Conservation (phyloP, 2,888 invertebrate species). For the Pachycephus smyrnensis region DNA sequence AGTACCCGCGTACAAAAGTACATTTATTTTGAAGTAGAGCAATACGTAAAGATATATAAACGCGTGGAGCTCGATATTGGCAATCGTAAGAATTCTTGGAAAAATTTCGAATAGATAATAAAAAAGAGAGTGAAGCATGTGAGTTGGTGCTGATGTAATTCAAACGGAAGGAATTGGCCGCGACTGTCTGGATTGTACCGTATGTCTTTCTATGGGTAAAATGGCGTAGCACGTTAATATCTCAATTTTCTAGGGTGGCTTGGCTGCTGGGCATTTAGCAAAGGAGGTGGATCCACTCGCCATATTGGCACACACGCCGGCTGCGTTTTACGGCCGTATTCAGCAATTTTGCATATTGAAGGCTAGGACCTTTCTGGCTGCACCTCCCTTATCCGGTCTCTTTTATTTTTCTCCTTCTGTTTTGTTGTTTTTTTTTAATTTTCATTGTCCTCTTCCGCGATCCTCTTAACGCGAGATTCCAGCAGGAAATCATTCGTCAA, state of each 20-base stretch:
- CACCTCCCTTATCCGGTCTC: background rate
- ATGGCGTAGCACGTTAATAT: slow-evolving; percentile 45
- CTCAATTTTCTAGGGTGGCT: slow-evolving; percentile 43
- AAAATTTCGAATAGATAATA: background rate
- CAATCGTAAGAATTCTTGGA: background rate
- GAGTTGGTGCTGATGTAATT: background rate
- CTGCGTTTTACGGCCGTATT: slow-evolving; percentile 63
- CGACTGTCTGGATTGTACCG: background rate
- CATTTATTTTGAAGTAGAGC: background rate
- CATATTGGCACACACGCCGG: slow-evolving; percentile 61
- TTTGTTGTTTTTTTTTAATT: background rate
- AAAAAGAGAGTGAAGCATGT: background rate
- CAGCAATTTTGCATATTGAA: slow-evolving; percentile 63
- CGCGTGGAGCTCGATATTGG: background rate
- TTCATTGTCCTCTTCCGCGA: too few relatives aligned
- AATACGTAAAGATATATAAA: background rate
- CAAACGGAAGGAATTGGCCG: background rate
- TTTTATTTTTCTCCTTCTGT: background rate
- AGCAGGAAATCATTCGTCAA: background rate
- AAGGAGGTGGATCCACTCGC: slow-evolving; percentile 42
- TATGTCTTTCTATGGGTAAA: slow-evolving; percentile 6
- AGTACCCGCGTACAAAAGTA: background rate
- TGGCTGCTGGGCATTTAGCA: slow-evolving; percentile 35
- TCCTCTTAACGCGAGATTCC: background rate
- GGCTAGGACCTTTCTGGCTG: slow-evolving; percentile 8